A percentile compares a stretch with the other conserved stretches of the same genome.
Evolutionary conservation across 2,113 vertebrate genomes (phyloP).

Genomic region (Pampusana beccarii): DNA sequence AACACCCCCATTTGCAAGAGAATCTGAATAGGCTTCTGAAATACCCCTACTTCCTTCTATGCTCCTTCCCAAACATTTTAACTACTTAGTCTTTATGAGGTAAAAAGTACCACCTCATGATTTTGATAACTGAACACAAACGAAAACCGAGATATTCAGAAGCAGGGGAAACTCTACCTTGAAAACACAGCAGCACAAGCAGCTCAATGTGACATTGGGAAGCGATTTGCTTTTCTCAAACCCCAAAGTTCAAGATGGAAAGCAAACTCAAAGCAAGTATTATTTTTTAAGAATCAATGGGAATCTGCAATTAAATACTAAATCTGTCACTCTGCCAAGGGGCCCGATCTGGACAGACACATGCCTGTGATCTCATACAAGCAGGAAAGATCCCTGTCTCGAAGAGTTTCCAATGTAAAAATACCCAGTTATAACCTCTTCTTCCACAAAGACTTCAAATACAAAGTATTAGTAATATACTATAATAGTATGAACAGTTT

Average conservation of each 20-base stretch:
- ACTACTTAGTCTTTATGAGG: neutral
- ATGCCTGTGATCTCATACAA: neutral
- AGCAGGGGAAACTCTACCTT: neutral
- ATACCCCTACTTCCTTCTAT: neutral
- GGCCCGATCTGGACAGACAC: neutral
- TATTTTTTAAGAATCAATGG: neutral
- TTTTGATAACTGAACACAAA: neutral
- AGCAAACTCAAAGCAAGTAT: neutral
- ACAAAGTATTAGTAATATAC: neutral
- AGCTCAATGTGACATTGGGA: neutral
- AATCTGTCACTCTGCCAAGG: neutral
- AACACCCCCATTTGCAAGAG: neutral
- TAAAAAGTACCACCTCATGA: neutral
- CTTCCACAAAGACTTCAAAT: neutral
- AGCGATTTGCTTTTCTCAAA: neutral
- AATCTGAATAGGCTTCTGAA: neutral
- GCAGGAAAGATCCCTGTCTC: neutral
- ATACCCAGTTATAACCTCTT: neutral
- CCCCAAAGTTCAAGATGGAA: neutral
- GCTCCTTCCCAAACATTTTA: neutral
- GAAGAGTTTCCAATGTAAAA: neutral
- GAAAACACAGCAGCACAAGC: neutral
- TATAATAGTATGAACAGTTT: neutral
- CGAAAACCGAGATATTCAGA: neutral
- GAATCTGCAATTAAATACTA: neutral